phyloP scores from a whole-genome alignment of 1,140 invertebrate species.

The Scaptomyza graminum region DNA sequence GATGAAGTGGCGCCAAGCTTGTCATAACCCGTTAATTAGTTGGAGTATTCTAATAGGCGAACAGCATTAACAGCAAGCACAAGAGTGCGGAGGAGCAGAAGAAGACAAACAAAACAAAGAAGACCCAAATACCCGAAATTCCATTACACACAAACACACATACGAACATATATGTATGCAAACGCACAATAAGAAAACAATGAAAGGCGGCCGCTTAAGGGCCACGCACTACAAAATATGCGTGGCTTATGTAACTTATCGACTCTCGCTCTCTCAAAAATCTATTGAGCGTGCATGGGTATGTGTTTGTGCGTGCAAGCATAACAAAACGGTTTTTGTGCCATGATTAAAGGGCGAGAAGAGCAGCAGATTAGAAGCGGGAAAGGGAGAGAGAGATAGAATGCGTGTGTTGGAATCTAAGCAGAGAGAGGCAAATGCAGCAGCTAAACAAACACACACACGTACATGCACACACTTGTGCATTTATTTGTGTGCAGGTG shows the following conservation, averaged over 20 bases:
- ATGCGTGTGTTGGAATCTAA: no score
- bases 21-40: conserved; percentile 84
- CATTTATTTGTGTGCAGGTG: conserved; percentile 27
- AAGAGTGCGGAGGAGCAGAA: conserved; percentile 8
- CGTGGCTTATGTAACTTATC: conserved; percentile 54
- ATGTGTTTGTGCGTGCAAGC: conserved; percentile 15
- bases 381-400: background rate
- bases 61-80: conserved; percentile 46
- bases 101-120: conserved; percentile 27
- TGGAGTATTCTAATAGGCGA: conserved; percentile 82
- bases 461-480: background rate
- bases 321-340: conserved; percentile 25
- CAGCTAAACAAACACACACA: conserved; percentile 12
- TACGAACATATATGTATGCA: conserved; percentile 10
- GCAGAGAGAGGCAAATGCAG: conserved; percentile 4
- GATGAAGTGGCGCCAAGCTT: conserved; percentile 74
- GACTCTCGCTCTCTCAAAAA: conserved; percentile 39
- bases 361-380: conserved; percentile 18
- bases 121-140: conserved; percentile 28
- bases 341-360: conserved; percentile 21
- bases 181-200: conserved; percentile 10
- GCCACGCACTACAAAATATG: conserved; percentile 48
- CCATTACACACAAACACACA: conserved; percentile 12
- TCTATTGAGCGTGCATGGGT: conserved; percentile 31
- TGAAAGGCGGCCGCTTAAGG: conserved; percentile 53